These are phyloP conservation scores for Atta texana DNA, from an alignment of 1,140 invertebrate genomes.

Conservation along the genomic window DNA sequence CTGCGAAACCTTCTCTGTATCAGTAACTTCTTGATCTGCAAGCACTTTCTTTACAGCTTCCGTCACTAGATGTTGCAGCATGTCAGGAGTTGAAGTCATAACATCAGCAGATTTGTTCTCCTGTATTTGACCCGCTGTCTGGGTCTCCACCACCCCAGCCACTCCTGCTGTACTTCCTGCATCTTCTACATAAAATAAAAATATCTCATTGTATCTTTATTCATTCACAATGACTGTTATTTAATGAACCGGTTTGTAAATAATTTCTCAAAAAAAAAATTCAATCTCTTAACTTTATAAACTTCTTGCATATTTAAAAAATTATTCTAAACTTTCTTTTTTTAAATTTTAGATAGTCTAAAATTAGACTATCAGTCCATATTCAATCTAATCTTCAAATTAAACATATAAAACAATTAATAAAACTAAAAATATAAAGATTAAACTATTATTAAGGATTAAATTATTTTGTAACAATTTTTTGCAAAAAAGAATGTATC, in stretches of 20 bases:
- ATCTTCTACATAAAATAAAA: conserved; percentile 69
- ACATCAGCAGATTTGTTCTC: conserved; percentile 42
- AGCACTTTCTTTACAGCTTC: conserved; percentile 86
- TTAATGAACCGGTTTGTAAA: not conserved
- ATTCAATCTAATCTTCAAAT: not conserved
- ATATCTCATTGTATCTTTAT: not conserved
- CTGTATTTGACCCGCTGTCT: conserved; percentile 63
- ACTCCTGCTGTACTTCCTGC: conserved; percentile 59
- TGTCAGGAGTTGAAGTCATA: conserved; percentile 72
- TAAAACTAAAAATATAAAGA: not conserved
- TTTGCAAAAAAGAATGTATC: not conserved
- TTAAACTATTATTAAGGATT: not conserved
- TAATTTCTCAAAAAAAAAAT: not conserved
- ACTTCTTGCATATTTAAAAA: not conserved
- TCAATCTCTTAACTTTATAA: not conserved
- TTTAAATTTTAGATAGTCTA: not conserved
- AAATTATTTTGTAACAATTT: not conserved
- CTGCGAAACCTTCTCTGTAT: conserved; percentile 80
- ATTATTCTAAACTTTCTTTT: not conserved
- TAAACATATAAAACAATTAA: not conserved
- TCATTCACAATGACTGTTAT: not conserved
- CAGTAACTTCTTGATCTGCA: conserved; percentile 81
- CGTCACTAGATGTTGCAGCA: conserved; percentile 85
- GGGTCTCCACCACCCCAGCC: conserved; percentile 55
- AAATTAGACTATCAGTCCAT: not conserved